Base-by-base conservation (phyloP, 2,113 vertebrate species). In the Grammomys dolichurus region DNA sequence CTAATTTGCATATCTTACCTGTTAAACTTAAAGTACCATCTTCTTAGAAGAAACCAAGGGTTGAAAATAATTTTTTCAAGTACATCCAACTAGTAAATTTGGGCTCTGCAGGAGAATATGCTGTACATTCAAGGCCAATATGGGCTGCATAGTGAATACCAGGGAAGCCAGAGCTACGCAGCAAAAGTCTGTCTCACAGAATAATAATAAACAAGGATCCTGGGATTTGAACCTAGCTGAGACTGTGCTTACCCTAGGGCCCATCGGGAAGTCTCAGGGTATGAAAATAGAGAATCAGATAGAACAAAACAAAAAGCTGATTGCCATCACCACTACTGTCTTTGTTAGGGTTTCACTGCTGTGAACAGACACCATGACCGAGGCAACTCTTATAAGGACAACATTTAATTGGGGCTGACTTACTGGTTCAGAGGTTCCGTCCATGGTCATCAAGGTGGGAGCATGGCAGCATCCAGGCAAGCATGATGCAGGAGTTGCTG, bases 11-110 rank as follows among this genome's bases (percentile, higher is more conserved):
- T 43, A 17, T 87, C 82, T 51, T 63, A 19, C 91, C 82, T 33
- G 69, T 90, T n/a, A 93, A 93, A 75, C 48, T 75, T 40, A n/a
- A 70, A 13, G 73, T n/a, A 51, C 72, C 46, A 11, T 95, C 75
- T 48, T 88, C 87, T 46, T 67, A 43, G 76, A 48, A 26, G 13
- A 85, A 84, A 80, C 40, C 80, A 73, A 22, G 9, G 58, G 31
- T 40, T 51, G 72, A 19, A 85, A 87, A 76, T 67, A 28, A 77
- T 76, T 94, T 77, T 13, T 40, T 89, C 60, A 40, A 67, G 80
- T 90, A 33, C 77, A 63, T 26, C 65, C 60, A 87, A 24, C 67
- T 67, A 58, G 14, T 60, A 48, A 60, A 46, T 12, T 82, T 12
- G 58, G n/a, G n/a, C 40, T 43, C 16, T 94, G 43, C 31, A 65